A percentile compares a stretch with the other conserved stretches of the same genome.
Conservation (phyloP, 2,113 vertebrate species). For the Chaenocephalus aceratus region DNA sequence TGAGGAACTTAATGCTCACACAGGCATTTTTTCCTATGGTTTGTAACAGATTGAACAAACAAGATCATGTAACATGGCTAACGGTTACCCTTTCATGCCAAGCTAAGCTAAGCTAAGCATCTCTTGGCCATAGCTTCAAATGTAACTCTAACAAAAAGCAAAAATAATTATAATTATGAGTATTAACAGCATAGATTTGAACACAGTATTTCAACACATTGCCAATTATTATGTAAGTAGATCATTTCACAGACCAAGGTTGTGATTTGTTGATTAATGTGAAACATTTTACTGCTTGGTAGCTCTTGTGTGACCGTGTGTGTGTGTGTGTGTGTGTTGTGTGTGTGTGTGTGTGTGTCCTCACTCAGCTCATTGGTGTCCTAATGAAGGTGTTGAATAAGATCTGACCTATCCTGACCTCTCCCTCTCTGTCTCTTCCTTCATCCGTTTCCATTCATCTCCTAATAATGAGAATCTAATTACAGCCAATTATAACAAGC, state of each 20-base stretch:
- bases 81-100: no score
- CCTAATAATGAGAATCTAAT: slow-evolving; percentile 81
- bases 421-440: slow-evolving; percentile 65
- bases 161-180: no score
- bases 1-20: no score
- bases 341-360: slow-evolving; percentile 16
- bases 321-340: slow-evolving; percentile 10
- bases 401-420: slow-evolving; percentile 72
- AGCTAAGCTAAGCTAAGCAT: no score
- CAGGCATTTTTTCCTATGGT: no score
- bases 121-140: no score
- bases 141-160: no score
- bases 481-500: slow-evolving; percentile 81
- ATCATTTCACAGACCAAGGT: slow-evolving; percentile 31
- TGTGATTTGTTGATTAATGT: slow-evolving; percentile 36
- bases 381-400: slow-evolving; percentile 80
- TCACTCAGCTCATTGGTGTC: slow-evolving; percentile 58
- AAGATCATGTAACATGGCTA: no score
- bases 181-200: slow-evolving; percentile 5
- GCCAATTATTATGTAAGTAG: slow-evolving; percentile 13
- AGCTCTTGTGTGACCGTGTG: background rate
- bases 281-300: slow-evolving; percentile 28
- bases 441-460: slow-evolving; percentile 73
- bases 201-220: background rate
- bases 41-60: no score